Evolutionary conservation across 2,888 invertebrate species (phyloP).

Genomic region (Ochropleura plecta): DNA sequence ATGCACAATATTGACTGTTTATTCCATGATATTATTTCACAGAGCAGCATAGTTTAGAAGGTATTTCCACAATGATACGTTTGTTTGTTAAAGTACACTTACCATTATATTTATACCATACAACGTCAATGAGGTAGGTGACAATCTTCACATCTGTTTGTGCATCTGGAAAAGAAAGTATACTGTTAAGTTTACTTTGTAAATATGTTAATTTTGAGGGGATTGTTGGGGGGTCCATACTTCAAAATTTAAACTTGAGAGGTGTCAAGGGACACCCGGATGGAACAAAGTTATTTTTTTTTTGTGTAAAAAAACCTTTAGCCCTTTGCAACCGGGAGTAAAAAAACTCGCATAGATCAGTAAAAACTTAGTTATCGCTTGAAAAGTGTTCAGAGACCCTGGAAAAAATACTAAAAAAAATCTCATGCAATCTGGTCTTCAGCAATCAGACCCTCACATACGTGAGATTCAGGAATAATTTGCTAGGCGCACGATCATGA

Average conservation of each 20-base stretch:
- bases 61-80: constrained; percentile 12
- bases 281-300: not conserved
- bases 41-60: constrained; percentile 6
- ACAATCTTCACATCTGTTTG: constrained; percentile 63
- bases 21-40: constrained; percentile 9
- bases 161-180: constrained; percentile 74
- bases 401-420: no score
- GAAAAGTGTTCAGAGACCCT: no score
- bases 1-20: constrained; percentile 30
- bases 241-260: no score
- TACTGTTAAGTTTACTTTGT: constrained; percentile 8
- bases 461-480: not conserved
- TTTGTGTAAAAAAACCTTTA: not conserved
- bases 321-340: constrained; percentile 8
- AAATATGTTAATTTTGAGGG: not conserved
- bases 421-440: no score
- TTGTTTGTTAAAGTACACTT: constrained; percentile 61
- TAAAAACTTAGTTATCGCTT: constrained; percentile 13
- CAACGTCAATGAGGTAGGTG: constrained; percentile 55
- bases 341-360: constrained; percentile 17
- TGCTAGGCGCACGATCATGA: not conserved
- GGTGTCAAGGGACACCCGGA: no score
- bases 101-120: constrained; percentile 74
- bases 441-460: no score
- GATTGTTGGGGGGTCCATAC: not conserved